Percentiles rank a stretch among this genome's conserved stretches.
Evolutionary conservation across 2,797 vertebrate species (phyloP).

Genomic region (Falco novaeseelandiae): DNA sequence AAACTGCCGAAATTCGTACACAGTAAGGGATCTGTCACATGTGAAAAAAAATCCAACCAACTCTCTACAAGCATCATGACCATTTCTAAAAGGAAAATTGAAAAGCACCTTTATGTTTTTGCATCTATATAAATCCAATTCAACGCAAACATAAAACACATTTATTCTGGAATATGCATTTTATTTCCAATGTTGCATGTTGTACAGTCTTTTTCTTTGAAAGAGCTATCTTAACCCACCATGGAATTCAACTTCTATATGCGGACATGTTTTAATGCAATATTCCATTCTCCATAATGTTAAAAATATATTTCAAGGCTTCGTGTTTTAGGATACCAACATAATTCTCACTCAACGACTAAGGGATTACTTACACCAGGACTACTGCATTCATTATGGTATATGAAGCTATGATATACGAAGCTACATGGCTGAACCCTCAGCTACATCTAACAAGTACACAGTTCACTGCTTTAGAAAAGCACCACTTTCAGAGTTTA

Average conservation of each 20-base stretch:
- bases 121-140: not conserved
- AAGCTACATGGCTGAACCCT: not conserved
- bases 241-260: not conserved
- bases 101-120: not conserved
- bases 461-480: not conserved
- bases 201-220: not conserved
- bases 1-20: conserved; percentile 84
- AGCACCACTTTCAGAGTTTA: not conserved
- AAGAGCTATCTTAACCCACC: not conserved
- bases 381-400: not conserved
- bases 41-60: conserved; percentile 82
- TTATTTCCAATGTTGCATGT: not conserved
- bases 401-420: not conserved
- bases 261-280: not conserved
- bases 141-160: not conserved
- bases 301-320: not conserved
- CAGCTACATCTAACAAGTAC: not conserved
- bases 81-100: conserved; percentile 75
- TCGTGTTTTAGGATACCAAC: not conserved
- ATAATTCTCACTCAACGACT: not conserved
- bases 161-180: not conserved
- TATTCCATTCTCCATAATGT: not conserved
- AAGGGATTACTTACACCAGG: not conserved
- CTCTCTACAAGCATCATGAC: conserved; percentile 81
- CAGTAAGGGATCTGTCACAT: conserved; percentile 77